These are phyloP conservation scores for Hystrix cristata DNA, from an alignment of 2,113 vertebrate species.

Conservation along the genomic window DNA sequence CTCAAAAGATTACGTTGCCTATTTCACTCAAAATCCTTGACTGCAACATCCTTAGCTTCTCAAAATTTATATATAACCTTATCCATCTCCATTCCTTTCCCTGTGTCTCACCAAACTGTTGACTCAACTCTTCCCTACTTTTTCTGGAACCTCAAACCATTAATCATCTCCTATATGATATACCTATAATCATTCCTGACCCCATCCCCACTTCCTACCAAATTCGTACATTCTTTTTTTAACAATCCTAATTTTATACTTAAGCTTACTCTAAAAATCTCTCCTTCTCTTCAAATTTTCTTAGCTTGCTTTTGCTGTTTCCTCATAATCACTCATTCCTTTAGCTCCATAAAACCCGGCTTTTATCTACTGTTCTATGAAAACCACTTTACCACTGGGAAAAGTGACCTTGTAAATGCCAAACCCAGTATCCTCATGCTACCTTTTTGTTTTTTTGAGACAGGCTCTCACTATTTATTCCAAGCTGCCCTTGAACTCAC, in stretches of 20 bases:
- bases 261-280: not conserved
- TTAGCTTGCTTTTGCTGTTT: not conserved
- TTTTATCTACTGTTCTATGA: not conserved
- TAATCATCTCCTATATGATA: not conserved
- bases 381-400: not conserved
- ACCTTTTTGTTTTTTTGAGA: not conserved
- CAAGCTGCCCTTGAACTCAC: not conserved
- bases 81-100: not conserved
- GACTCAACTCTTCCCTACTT: not conserved
- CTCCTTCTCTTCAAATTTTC: not conserved
- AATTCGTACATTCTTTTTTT: not conserved
- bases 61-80: not conserved
- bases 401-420: not conserved
- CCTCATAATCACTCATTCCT: not conserved
- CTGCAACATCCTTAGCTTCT: not conserved
- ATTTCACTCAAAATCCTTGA: not conserved
- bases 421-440: not conserved
- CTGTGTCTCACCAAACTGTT: not conserved
- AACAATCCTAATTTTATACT: constrained; percentile 35
- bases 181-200: not conserved
- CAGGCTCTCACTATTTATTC: not conserved
- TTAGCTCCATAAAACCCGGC: not conserved
- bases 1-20: not conserved
- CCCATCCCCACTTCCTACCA: not conserved
- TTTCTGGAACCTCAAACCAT: not conserved